A percentile compares a stretch with the other conserved stretches of the same genome.
Evolutionary conservation across 2,113 vertebrate species (phyloP).

Genomic region (Psophia crepitans): DNA sequence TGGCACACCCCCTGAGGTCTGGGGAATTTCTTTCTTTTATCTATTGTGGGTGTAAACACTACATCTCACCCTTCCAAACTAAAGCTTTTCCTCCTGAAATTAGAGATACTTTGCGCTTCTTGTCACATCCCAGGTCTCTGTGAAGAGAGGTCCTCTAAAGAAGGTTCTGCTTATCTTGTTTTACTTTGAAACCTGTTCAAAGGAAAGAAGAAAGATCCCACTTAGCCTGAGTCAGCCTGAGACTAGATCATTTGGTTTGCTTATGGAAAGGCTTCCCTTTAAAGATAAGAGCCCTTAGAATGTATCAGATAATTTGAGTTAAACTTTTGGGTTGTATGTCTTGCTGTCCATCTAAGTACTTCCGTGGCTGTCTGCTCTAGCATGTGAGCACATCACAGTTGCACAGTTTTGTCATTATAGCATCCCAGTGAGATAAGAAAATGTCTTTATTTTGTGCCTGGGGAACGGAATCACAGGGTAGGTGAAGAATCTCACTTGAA

Average conservation of each 20-base stretch:
- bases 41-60: slow-evolving; percentile 53
- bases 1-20: neutral
- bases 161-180: slow-evolving; percentile 73
- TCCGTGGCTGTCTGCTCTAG: neutral
- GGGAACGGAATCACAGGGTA: neutral
- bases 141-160: slow-evolving; percentile 64
- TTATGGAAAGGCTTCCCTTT: slow-evolving; percentile 57
- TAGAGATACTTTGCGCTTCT: slow-evolving; percentile 52
- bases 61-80: slow-evolving; percentile 8
- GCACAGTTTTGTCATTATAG: slow-evolving; percentile 28
- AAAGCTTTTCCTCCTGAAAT: slow-evolving; percentile 59
- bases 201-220: slow-evolving; percentile 65
- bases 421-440: slow-evolving; percentile 37
- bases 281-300: slow-evolving; percentile 53
- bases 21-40: slow-evolving; percentile 59
- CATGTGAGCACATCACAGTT: slow-evolving; percentile 24
- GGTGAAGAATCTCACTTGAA: neutral
- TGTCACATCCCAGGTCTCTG: slow-evolving; percentile 55
- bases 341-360: neutral
- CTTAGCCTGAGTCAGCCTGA: slow-evolving; percentile 45
- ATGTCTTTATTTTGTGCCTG: slow-evolving; percentile 27
- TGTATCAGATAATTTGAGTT: slow-evolving; percentile 59
- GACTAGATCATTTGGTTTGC: slow-evolving; percentile 39
- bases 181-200: slow-evolving; percentile 76
- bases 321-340: slow-evolving; percentile 36